These are phyloP conservation scores for Clunio marinus DNA, from an alignment of 2,888 invertebrate species.

Conservation along the genomic window DNA sequence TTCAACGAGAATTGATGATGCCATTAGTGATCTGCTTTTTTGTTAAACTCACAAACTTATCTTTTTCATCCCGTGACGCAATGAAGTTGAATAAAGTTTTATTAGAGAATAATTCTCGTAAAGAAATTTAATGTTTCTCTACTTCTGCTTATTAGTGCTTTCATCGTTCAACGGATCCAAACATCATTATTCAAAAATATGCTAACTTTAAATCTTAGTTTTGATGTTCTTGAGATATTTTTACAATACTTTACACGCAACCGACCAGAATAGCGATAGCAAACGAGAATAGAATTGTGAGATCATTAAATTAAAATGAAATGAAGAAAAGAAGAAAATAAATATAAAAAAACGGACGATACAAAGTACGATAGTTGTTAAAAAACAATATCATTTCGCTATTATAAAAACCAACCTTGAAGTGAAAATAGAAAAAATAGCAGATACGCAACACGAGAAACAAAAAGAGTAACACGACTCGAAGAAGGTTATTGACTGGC, in stretches of 20 bases:
- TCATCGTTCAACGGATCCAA: neutral
- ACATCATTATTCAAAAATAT: slow-evolving; percentile 21
- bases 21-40: too few species aligned
- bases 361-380: slow-evolving; percentile 15
- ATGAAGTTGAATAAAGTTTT: too few species aligned
- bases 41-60: too few species aligned
- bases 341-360: neutral
- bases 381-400: slow-evolving; percentile 18
- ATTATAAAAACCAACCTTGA: neutral
- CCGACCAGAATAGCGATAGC: neutral
- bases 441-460: neutral
- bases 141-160: neutral
- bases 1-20: too few species aligned
- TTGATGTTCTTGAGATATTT: neutral
- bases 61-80: too few species aligned
- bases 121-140: neutral
- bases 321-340: neutral
- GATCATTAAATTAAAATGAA: slow-evolving; percentile 9
- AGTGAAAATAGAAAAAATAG: slow-evolving; percentile 1
- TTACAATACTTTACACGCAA: slow-evolving; percentile 7
- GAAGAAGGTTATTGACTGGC: slow-evolving; percentile 3
- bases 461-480: too few species aligned
- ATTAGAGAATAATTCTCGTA: neutral
- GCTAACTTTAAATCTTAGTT: too few species aligned
- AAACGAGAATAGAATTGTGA: slow-evolving; percentile 5